Base-by-base conservation (phyloP, 2,888 invertebrate genomes). In the Hedya salicella region DNA sequence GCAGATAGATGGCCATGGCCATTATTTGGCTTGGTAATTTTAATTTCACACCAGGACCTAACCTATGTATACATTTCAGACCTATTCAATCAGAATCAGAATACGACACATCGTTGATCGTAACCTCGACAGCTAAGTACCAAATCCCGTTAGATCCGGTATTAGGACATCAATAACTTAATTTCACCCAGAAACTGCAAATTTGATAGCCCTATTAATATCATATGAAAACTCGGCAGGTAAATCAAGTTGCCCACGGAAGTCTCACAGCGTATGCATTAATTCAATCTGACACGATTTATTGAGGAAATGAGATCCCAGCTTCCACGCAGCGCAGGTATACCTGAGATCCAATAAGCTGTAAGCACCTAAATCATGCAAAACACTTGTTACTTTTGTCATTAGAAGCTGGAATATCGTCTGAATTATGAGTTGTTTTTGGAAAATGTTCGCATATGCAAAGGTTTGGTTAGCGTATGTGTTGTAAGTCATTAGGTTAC, bases 221-320 rank as follows among this genome's bases (percentile, higher is more conserved):
- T 44, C 44, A 57, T 57, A 17, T 46, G 57, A 57, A 46, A 57
- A 57, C 44, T 56, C 56, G 14, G n/a, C 13, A n/a, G 30, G 57
- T 57, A 57, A 57, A 57, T 57, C 57, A 57, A 36, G 36, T 60
- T 54, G 19, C 44, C 42, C 14, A 25, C 59, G 59, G 59, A 60
- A 46, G 59, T 49, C 59, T 60, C 59, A 60, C 21, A 39, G 46
- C 36, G 59, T 46, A 49, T 46, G 59, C 39, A 59, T 59, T 59
- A 59, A 60, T 60, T 60, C 49, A 49, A 60, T 49, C 59, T n/a
- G 21, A 21, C 39, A n/a, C 46, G 49, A 60, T 60, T 60, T 60
- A 60, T 60, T 60, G 59, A 60, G 59, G 59, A 60, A 60, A 60
- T 60, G 59, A 60, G 49, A 60, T 30, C 46, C 44, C 57, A 46